Base-by-base conservation (phyloP, 2,888 invertebrate genomes). In the Galerucella calmariensis region DNA sequence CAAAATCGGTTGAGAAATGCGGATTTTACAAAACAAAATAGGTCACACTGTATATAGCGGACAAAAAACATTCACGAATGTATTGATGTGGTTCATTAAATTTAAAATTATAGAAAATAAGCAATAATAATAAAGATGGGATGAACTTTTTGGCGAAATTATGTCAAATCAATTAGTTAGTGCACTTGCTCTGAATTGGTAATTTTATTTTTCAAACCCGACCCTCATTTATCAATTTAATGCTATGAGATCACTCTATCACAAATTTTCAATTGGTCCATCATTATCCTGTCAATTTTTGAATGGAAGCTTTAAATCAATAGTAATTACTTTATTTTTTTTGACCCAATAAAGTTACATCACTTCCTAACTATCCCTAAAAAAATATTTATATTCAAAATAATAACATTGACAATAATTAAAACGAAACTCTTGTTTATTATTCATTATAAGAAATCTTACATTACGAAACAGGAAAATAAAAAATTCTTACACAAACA, bases 201-300 rank as follows among this genome's bases (percentile, higher is more conserved):
- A 24, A 14, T 24, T 61, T 27, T 61, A n/a, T 59, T 61, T 27
- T 27, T 24, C 24, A 11, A 14, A 8, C 35, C 8, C 35, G 61
- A 61, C 27, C 61, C 61, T 61, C 61, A 4, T 61, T 61, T 35
- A 27, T 24, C 61, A 24, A 61, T 58, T 62, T 20, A 24, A 20
- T 4, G 69, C 9, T 35, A 35, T 35, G 35, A 35, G 35, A 35
- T 48, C 61, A 63, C n/a, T 69, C 62, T 16, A 20, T 62, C 62
- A 61, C 69, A 69, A 53, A 63, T 63, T 63, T 70, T n/a, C 53
- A 70, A 70, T 63, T 24, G n/a, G 70, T 20, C 20, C 51, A 53
- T 71, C 41, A 71, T 71, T 71, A 65, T 71, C 58, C 24, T 71
- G 71, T 71, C 71, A 71, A 65, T 71, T 63, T 71, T 71, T 71